A percentile compares a stretch with the other conserved stretches of the same genome.
These are phyloP conservation scores for Zenarchopterus dispar DNA, from an alignment of 2,797 vertebrate species.

Conservation along the genomic window DNA sequence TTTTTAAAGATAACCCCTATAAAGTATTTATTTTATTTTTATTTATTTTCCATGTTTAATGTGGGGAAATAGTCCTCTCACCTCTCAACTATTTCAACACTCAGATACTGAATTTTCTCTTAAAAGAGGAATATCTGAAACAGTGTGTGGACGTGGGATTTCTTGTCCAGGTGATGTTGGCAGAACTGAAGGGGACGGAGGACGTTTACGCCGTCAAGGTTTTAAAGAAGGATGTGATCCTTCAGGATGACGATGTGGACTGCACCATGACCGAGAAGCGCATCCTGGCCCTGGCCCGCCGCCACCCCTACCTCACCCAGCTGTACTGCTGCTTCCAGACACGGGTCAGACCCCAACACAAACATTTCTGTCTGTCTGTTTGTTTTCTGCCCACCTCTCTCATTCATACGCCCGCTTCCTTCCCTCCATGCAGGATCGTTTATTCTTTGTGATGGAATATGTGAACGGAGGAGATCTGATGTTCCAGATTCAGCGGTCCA, in stretches of 20 bases:
- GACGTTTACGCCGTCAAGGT: constrained; percentile 97
- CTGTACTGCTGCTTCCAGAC: constrained; percentile 99
- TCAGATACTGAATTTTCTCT: background rate
- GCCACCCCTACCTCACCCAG: constrained; percentile 95
- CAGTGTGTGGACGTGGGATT: background rate
- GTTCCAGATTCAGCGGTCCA: constrained; percentile 98
- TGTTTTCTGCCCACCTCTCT: background rate
- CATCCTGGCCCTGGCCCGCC: constrained; percentile 92
- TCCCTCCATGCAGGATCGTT: constrained; percentile 88
- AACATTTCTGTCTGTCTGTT: background rate
- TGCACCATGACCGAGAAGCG: constrained; percentile 98
- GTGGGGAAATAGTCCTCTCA: too few relatives aligned
- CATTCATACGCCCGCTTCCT: constrained; percentile 23
- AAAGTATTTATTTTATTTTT: too few relatives aligned
- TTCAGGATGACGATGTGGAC: constrained; percentile 96
- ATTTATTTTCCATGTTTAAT: too few relatives aligned
- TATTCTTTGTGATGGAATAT: constrained; percentile 99
- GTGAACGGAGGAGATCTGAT: constrained; percentile 98
- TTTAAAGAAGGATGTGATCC: constrained; percentile 96
- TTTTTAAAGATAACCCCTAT: too few relatives aligned
- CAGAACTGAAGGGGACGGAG: constrained; percentile 93
- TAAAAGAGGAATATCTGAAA: background rate
- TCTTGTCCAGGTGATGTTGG: constrained; percentile 90
- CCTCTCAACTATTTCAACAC: too few relatives aligned
- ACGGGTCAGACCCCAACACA: constrained; percentile 78